Conservation (phyloP, 2,113 vertebrate species). For the Triplophysa rosa region DNA sequence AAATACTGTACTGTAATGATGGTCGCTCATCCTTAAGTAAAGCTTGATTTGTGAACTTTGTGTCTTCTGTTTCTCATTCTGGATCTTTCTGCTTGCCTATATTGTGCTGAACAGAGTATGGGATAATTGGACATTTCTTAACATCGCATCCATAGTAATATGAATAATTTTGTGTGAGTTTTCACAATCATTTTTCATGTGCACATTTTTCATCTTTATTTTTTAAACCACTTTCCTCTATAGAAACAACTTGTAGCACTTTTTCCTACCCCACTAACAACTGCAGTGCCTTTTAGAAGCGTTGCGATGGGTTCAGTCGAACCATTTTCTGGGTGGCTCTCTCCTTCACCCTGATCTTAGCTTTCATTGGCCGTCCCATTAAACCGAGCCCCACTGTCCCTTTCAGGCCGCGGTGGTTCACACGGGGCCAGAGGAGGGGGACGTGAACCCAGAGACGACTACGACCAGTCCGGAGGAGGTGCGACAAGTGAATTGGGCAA, state of each 20-base stretch:
- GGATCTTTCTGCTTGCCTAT: not conserved
- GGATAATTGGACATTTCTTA: not conserved
- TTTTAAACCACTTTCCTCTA: not conserved
- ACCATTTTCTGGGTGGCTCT: constrained; percentile 30
- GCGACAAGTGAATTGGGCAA: constrained; percentile 42
- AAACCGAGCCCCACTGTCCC: constrained; percentile 67
- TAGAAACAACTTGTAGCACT: constrained; percentile 11
- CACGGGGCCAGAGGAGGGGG: constrained; percentile 82
- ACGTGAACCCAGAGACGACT: constrained; percentile 84
- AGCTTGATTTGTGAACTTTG: not conserved
- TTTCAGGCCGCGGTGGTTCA: constrained; percentile 85
- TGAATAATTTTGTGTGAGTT: not conserved
- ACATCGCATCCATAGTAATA: not conserved
- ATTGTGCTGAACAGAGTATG: not conserved
- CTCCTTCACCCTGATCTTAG: not conserved
- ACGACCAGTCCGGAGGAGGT: constrained; percentile 76
- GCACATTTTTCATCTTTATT: not conserved
- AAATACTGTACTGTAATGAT: not conserved
- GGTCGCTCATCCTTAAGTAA: not conserved
- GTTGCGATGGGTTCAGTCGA: constrained; percentile 21
- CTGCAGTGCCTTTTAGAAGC: not conserved
- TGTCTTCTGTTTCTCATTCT: not conserved
- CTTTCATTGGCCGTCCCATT: constrained; percentile 50
- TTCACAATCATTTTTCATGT: constrained; percentile 21
- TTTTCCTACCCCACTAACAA: constrained; percentile 28